Conservation (phyloP, 1,140 invertebrate genomes). For the Habropoda laboriosa region DNA sequence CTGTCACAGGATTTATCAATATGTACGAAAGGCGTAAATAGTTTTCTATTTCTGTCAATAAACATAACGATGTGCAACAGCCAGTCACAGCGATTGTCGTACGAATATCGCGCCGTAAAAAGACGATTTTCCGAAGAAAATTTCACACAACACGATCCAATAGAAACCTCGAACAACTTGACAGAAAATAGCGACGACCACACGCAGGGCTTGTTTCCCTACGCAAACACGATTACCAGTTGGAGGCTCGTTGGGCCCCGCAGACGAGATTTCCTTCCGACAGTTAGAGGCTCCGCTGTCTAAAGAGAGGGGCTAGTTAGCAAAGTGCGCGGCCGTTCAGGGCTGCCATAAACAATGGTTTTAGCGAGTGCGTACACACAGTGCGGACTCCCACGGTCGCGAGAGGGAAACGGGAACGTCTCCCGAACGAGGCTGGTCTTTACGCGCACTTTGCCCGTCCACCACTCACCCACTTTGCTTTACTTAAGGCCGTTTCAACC, state of each 20-base stretch:
- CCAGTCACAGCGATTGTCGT: too few species aligned
- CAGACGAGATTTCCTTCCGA: slow-evolving; percentile 38
- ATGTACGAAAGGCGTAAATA: too few species aligned
- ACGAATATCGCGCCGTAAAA: too few species aligned
- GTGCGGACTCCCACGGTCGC: slow-evolving; percentile 75
- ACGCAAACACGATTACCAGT: slow-evolving; percentile 38
- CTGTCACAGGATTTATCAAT: too few species aligned
- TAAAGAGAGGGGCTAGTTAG: slow-evolving; percentile 73
- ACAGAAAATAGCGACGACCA: too few species aligned
- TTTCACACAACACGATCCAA: too few species aligned
- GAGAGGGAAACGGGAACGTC: slow-evolving; percentile 31
- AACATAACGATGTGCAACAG: too few species aligned
- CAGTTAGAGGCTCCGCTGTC: slow-evolving; percentile 43
- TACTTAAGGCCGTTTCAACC: slow-evolving; percentile 63
- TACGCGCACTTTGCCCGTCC: slow-evolving; percentile 70
- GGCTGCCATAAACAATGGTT: slow-evolving; percentile 77
- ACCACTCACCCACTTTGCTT: slow-evolving; percentile 71
- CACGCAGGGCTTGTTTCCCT: slow-evolving; percentile 27
- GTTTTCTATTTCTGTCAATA: too few species aligned
- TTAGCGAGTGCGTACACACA: slow-evolving; percentile 74
- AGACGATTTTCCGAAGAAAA: too few species aligned
- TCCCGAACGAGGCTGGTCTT: slow-evolving; percentile 47
- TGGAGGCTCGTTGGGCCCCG: neutral
- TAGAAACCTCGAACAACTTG: too few species aligned
- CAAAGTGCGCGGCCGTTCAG: slow-evolving; percentile 71